Percentiles rank a stretch among this genome's conserved stretches.
phyloP scores from a whole-genome alignment of 2,797 vertebrate species.

The Xenopus petersii region DNA sequence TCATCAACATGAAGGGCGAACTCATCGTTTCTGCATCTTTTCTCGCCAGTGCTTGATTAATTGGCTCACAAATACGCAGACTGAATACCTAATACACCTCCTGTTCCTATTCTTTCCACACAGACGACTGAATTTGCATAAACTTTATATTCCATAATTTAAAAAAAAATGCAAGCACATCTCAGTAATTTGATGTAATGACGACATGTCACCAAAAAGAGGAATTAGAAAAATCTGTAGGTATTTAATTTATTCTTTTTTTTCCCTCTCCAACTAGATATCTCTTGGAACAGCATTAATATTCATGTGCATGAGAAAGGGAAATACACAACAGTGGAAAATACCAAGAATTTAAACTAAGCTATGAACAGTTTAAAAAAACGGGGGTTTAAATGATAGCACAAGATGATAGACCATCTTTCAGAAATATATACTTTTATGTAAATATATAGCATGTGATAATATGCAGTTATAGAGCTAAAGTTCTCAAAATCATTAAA shows the following conservation, averaged over 20 bases:
- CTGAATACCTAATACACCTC: slow-evolving; percentile 88
- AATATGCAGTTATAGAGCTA: not conserved
- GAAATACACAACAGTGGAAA: slow-evolving; percentile 67
- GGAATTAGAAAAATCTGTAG: slow-evolving; percentile 83
- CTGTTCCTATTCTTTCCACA: slow-evolving; percentile 70
- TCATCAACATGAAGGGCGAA: slow-evolving; percentile 99
- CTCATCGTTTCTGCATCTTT: slow-evolving; percentile 97
- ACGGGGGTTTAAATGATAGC: slow-evolving; percentile 65
- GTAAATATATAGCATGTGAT: not conserved
- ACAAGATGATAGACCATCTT: slow-evolving; percentile 19
- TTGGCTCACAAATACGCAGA: slow-evolving; percentile 89
- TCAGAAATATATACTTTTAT: slow-evolving; percentile 10
- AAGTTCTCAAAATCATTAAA: not conserved
- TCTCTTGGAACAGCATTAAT: slow-evolving; percentile 74
- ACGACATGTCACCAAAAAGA: slow-evolving; percentile 81
- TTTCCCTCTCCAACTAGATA: slow-evolving; percentile 66
- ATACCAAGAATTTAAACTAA: slow-evolving; percentile 70
- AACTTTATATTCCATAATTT: slow-evolving; percentile 91
- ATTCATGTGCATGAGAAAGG: slow-evolving; percentile 67
- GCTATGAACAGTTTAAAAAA: slow-evolving; percentile 64
- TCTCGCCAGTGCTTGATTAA: slow-evolving; percentile 95
- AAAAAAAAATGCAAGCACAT: slow-evolving; percentile 69
- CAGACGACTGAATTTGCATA: slow-evolving; percentile 86
- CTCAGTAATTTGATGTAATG: slow-evolving; percentile 94
- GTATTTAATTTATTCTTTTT: slow-evolving; percentile 80